phyloP scores from a whole-genome alignment of 2,113 vertebrate genomes.

The Harpagus bidentatus region DNA sequence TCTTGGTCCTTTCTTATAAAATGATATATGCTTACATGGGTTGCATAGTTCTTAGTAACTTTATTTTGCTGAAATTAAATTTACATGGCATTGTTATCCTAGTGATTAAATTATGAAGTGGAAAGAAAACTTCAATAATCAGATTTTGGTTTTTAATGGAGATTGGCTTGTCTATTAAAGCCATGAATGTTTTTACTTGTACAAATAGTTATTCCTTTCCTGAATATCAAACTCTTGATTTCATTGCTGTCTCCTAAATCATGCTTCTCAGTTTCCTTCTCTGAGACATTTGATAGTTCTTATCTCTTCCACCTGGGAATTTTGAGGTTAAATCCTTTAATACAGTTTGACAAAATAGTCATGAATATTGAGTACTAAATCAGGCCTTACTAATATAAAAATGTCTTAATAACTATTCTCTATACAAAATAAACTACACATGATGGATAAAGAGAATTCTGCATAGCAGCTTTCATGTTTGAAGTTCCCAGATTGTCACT shows the following conservation, averaged over 20 bases:
- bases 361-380: background rate
- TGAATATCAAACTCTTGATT: background rate
- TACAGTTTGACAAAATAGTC: background rate
- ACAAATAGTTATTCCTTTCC: background rate
- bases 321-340: background rate
- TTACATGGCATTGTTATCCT: background rate
- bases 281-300: background rate
- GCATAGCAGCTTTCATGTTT: background rate
- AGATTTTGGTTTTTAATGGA: background rate
- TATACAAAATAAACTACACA: background rate
- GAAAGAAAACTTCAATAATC: background rate
- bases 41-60: background rate
- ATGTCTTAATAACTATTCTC: background rate
- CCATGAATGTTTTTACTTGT: background rate
- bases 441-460: background rate
- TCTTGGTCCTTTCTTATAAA: background rate
- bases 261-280: background rate
- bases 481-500: background rate
- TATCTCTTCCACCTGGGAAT: background rate
- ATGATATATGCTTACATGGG: background rate
- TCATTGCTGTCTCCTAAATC: background rate
- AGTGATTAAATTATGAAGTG: background rate
- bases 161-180: background rate
- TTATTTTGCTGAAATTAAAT: constrained; percentile 32
- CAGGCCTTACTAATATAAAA: background rate